Conservation (phyloP, 2,797 vertebrate genomes). For the Lithobates pipiens region DNA sequence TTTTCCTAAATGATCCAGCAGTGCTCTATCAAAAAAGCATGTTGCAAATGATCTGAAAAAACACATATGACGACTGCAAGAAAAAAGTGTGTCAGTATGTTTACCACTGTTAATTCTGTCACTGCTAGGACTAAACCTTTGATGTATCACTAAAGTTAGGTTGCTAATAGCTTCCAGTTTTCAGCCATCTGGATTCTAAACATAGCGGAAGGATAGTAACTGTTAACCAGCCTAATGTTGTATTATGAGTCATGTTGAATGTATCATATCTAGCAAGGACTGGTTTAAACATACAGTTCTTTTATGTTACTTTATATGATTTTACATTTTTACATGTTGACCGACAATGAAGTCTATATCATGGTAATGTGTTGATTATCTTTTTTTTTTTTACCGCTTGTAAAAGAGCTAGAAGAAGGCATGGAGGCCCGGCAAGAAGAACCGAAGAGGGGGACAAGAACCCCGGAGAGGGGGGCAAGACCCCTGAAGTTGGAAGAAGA, state of each 20-base stretch:
- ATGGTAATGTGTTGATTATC: conserved; percentile 14
- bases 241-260: conserved; percentile 48
- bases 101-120: conserved; percentile 38
- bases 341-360: not conserved
- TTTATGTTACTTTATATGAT: conserved; percentile 20
- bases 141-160: conserved; percentile 44
- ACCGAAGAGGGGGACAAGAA: no score
- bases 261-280: conserved; percentile 18
- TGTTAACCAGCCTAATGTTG: conserved; percentile 34
- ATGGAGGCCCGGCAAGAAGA: no score
- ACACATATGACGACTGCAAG: conserved; percentile 33
- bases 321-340: not conserved
- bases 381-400: no score
- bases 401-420: no score
- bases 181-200: conserved; percentile 47
- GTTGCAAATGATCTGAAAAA: conserved; percentile 42
- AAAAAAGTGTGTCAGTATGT: conserved; percentile 23
- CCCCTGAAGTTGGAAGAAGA: no score
- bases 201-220: conserved; percentile 41
- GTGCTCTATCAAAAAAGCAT: conserved; percentile 39
- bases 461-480: no score
- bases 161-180: conserved; percentile 44
- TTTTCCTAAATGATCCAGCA: conserved; percentile 47
- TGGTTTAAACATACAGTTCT: not conserved
- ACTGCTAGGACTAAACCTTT: conserved; percentile 35